Conservation (phyloP, 2,113 vertebrate species). For the Genyomyrus donnyi region DNA sequence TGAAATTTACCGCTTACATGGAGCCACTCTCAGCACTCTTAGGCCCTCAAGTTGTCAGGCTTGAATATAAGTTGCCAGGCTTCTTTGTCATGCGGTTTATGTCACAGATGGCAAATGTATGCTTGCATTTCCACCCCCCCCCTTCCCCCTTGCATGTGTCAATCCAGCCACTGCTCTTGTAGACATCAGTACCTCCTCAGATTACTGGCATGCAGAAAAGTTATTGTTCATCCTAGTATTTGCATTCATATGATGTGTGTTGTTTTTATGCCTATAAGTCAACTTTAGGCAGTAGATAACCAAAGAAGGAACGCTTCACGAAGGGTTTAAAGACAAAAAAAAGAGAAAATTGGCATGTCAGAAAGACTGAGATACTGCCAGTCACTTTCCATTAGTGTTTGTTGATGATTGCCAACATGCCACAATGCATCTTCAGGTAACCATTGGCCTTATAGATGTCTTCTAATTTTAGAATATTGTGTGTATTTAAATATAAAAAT, state of each 20-base stretch:
- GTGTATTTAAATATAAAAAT: slow-evolving; percentile 58
- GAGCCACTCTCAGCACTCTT: not conserved
- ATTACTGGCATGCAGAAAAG: slow-evolving; percentile 32
- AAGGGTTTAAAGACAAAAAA: slow-evolving; percentile 34
- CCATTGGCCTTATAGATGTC: slow-evolving; percentile 90
- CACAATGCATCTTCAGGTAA: slow-evolving; percentile 85
- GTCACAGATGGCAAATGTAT: slow-evolving; percentile 43
- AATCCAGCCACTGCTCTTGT: slow-evolving; percentile 34
- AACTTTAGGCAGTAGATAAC: slow-evolving; percentile 63
- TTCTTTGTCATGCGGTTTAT: slow-evolving; percentile 30
- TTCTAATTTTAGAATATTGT: slow-evolving; percentile 70
- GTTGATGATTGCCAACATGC: slow-evolving; percentile 69
- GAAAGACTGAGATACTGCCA: slow-evolving; percentile 70
- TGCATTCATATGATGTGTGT: slow-evolving; percentile 32
- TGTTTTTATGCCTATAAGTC: slow-evolving; percentile 55
- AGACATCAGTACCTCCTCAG: slow-evolving; percentile 36
- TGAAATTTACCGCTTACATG: not conserved
- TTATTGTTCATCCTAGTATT: slow-evolving; percentile 25
- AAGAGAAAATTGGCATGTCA: slow-evolving; percentile 43
- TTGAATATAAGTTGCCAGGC: slow-evolving; percentile 55
- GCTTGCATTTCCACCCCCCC: slow-evolving; percentile 33
- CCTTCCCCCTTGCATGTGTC: slow-evolving; percentile 51
- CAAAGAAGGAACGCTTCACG: slow-evolving; percentile 66
- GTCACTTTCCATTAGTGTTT: slow-evolving; percentile 64
- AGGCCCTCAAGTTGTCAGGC: not conserved